A percentile compares a stretch with the other conserved stretches of the same genome.
Evolutionary conservation across 1,140 invertebrate species (phyloP).

Genomic region (Aphelinus atriplicis): DNA sequence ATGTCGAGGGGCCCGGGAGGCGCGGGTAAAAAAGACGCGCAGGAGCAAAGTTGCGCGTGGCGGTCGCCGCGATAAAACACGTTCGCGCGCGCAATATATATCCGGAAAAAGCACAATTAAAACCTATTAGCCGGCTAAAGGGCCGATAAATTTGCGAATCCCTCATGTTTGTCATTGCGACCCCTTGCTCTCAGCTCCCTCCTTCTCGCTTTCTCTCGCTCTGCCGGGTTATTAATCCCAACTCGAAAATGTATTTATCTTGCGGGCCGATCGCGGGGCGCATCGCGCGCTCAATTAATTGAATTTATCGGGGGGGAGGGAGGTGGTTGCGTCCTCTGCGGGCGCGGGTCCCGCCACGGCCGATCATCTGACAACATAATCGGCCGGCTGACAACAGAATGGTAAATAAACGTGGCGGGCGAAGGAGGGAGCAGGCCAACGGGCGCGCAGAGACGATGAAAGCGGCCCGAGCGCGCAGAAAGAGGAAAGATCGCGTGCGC

Average conservation of each 20-base stretch:
- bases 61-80: background rate
- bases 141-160: conserved; percentile 33
- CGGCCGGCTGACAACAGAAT: conserved; percentile 38
- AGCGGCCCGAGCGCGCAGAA: conserved; percentile 12
- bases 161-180: conserved; percentile 7
- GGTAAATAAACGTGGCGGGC: conserved; percentile 24
- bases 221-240: conserved; percentile 33
- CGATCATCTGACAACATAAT: conserved; percentile 43
- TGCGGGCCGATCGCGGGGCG: background rate
- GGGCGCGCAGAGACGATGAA: background rate
- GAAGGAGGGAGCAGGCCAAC: background rate
- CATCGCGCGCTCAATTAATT: conserved; percentile 32
- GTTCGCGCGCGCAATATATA: no score
- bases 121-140: conserved; percentile 33
- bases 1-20: no score
- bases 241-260: conserved; percentile 38
- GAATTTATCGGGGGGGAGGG: conserved; percentile 35
- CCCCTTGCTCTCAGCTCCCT: no score
- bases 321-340: background rate
- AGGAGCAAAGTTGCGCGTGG: background rate
- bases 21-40: no score
- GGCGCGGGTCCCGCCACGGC: background rate
- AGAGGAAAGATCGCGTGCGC: background rate
- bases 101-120: conserved; percentile 28
- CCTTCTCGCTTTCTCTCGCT: background rate